These are phyloP conservation scores for Pyrocoelia pectoralis DNA, from an alignment of 2,888 invertebrate species.

Conservation along the genomic window DNA sequence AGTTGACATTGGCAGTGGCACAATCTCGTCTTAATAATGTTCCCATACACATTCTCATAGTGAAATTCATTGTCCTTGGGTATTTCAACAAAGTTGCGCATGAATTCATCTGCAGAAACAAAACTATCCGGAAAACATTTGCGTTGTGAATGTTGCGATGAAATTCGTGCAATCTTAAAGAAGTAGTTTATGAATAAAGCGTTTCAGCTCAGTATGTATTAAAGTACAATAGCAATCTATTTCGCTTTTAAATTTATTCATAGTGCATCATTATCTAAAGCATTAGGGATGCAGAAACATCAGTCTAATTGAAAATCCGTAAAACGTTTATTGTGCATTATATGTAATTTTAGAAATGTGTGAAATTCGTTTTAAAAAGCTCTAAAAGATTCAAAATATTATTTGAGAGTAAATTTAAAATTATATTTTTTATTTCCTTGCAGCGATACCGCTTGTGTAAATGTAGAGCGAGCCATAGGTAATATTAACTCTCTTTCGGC, in stretches of 20 bases:
- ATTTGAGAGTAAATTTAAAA: neutral
- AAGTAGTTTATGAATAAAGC: neutral
- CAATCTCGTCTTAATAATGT: conserved; percentile 9
- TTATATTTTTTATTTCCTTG: conserved; percentile 3
- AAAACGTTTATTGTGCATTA: neutral
- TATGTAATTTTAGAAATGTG: neutral
- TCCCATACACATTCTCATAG: conserved; percentile 1
- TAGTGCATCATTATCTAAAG: conserved; percentile 1
- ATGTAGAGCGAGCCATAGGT: conserved; percentile 44
- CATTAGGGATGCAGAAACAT: neutral
- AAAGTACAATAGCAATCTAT: neutral
- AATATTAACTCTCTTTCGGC: conserved; percentile 54
- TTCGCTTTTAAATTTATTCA: conserved; percentile 1
- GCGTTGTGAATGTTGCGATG: neutral
- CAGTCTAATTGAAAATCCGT: neutral
- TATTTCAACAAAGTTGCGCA: conserved; percentile 5
- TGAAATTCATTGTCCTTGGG: neutral
- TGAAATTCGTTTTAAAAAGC: neutral
- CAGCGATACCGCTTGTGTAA: conserved; percentile 4
- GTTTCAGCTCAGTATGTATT: neutral
- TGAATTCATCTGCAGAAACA: neutral
- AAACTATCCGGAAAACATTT: conserved; percentile 6
- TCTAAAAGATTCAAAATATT: neutral
- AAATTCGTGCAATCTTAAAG: neutral
- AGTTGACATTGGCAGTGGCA: conserved; percentile 5